These are phyloP conservation scores for Branchellion lobata DNA, from an alignment of 2,888 invertebrate genomes.

Conservation along the genomic window DNA sequence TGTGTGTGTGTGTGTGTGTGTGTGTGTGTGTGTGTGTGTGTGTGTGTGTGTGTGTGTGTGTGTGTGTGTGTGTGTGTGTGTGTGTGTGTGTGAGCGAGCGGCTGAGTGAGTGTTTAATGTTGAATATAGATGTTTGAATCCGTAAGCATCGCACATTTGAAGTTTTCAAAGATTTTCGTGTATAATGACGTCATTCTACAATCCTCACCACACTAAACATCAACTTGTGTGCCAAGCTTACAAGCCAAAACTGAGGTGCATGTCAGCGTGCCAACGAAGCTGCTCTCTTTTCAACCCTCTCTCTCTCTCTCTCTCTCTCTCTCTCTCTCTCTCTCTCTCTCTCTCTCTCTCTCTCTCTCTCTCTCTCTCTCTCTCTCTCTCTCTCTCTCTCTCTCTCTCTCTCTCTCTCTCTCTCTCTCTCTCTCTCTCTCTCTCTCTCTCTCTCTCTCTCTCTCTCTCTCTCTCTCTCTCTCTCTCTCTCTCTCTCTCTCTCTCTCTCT, in stretches of 20 bases:
- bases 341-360: background rate
- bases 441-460: conserved; percentile 33
- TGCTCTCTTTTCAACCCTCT: background rate
- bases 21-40: no score
- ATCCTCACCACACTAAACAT: background rate
- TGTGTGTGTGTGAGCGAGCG: no score
- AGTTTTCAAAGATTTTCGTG: no score
- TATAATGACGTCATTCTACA: no score
- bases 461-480: conserved; percentile 33
- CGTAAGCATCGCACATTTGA: no score
- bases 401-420: conserved; percentile 11
- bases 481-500: conserved; percentile 7
- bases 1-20: no score
- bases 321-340: conserved; percentile 8
- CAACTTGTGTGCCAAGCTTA: background rate
- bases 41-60: no score
- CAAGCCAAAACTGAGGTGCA: background rate
- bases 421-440: conserved; percentile 24
- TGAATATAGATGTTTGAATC: no score
- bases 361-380: background rate
- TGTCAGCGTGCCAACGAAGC: conserved; percentile 11
- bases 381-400: conserved; percentile 7
- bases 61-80: no score
- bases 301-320: conserved; percentile 21
- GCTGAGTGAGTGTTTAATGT: no score